A percentile compares a stretch with the other conserved stretches of the same genome.
Evolutionary conservation across 2,113 vertebrate species (phyloP).

Genomic region (Neogobius melanostomus): DNA sequence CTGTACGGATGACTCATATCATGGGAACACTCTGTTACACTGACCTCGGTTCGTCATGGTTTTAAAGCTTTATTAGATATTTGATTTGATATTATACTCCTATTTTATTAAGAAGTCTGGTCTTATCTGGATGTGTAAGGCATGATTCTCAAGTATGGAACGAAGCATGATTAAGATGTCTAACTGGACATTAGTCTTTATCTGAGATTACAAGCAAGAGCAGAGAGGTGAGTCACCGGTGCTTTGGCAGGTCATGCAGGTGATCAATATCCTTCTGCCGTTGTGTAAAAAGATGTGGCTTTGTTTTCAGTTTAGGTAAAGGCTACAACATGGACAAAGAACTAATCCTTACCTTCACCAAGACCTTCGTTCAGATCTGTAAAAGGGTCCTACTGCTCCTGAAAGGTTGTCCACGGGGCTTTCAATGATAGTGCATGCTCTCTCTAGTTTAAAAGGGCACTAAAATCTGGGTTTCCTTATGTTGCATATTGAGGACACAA

Average conservation of each 20-base stretch:
- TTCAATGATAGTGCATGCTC: too few species aligned
- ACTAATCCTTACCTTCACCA: too few species aligned
- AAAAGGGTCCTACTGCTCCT: too few species aligned
- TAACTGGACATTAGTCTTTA: neutral
- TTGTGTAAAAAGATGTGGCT: neutral
- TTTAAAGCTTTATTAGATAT: neutral
- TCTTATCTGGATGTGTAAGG: neutral
- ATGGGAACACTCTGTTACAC: neutral
- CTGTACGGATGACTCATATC: constrained; percentile 33
- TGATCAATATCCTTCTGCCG: neutral
- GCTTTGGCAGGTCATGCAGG: neutral
- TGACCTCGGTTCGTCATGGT: neutral
- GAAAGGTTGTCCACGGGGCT: too few species aligned
- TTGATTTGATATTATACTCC: neutral
- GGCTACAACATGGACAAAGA: too few species aligned
- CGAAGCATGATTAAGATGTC: neutral
- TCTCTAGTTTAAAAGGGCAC: too few species aligned
- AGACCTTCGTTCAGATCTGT: too few species aligned
- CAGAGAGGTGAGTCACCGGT: neutral
- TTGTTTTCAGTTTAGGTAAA: too few species aligned
- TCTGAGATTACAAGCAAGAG: neutral
- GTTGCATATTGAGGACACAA: too few species aligned
- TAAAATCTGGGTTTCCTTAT: too few species aligned
- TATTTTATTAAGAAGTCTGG: neutral
- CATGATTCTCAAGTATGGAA: neutral